A percentile compares a stretch with the other conserved stretches of the same genome.
Conservation (phyloP, 2,888 invertebrate species). For the Dendrolimus houi region DNA sequence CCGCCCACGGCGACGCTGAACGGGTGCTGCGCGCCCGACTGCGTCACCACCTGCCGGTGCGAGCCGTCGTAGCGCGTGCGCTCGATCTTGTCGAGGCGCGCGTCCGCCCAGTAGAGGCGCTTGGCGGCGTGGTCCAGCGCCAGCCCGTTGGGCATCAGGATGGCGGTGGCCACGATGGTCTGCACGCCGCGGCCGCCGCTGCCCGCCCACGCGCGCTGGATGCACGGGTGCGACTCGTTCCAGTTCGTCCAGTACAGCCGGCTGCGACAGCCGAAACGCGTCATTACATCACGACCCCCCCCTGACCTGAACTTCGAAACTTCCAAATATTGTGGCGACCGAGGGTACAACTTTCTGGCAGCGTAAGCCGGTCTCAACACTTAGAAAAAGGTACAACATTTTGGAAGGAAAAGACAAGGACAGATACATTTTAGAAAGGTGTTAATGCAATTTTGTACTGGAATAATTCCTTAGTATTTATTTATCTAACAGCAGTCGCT, state of each 20-base stretch:
- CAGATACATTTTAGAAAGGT: no score
- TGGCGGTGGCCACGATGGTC: slow-evolving; percentile 82
- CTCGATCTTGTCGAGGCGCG: slow-evolving; percentile 89
- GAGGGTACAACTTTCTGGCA: no score
- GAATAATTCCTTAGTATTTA: no score
- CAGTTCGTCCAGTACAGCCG: slow-evolving; percentile 94
- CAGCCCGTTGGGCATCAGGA: slow-evolving; percentile 91
- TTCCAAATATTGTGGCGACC: no score
- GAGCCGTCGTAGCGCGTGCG: slow-evolving; percentile 87
- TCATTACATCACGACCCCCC: no score
- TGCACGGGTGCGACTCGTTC: slow-evolving; percentile 86
- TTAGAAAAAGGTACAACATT: no score
- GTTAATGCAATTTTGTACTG: no score
- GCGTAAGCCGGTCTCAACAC: no score
- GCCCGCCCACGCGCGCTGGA: slow-evolving; percentile 84
- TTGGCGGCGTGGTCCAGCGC: slow-evolving; percentile 85
- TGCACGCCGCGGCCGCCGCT: slow-evolving; percentile 82
- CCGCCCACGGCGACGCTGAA: slow-evolving; percentile 91
- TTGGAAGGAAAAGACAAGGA: no score
- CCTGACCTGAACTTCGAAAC: no score
- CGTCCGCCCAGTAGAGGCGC: slow-evolving; percentile 91
- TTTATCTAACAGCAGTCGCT: no score
- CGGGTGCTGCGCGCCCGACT: slow-evolving; percentile 87
- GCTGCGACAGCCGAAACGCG: slow-evolving; percentile 30
- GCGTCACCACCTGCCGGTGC: slow-evolving; percentile 80